Evolutionary conservation across 2,113 vertebrate species (phyloP).

Genomic region (Pygoscelis adeliae): DNA sequence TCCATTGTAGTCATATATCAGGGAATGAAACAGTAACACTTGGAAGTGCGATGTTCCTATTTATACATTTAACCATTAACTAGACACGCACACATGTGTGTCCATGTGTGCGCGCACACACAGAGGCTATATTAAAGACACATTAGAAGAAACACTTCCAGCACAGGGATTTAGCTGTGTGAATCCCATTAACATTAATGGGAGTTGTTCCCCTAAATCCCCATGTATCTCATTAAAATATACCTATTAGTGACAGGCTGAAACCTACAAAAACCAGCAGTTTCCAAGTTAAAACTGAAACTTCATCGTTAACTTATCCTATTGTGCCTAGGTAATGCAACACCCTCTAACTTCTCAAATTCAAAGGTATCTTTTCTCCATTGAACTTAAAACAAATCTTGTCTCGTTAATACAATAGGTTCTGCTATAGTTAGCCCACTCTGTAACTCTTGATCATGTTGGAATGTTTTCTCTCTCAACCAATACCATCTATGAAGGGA

Average conservation of each 20-base stretch:
- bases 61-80: slow-evolving; percentile 39
- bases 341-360: slow-evolving; percentile 61
- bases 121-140: slow-evolving; percentile 6
- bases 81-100: neutral
- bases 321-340: slow-evolving; percentile 61
- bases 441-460: slow-evolving; percentile 51
- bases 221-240: slow-evolving; percentile 69
- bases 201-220: slow-evolving; percentile 57
- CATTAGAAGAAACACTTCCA: slow-evolving; percentile 44
- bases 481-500: neutral
- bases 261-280: slow-evolving; percentile 53
- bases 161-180: slow-evolving; percentile 59
- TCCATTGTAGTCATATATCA: neutral
- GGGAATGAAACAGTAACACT: neutral
- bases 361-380: slow-evolving; percentile 56
- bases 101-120: neutral
- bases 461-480: slow-evolving; percentile 30
- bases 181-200: slow-evolving; percentile 69
- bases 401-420: slow-evolving; percentile 51
- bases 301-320: slow-evolving; percentile 61
- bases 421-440: slow-evolving; percentile 9
- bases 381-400: slow-evolving; percentile 66
- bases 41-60: neutral
- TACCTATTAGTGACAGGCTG: slow-evolving; percentile 59
- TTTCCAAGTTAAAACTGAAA: slow-evolving; percentile 68